These are phyloP conservation scores for Petrocephalus schoutedeni DNA, from an alignment of 2,797 vertebrate genomes.

Conservation along the genomic window DNA sequence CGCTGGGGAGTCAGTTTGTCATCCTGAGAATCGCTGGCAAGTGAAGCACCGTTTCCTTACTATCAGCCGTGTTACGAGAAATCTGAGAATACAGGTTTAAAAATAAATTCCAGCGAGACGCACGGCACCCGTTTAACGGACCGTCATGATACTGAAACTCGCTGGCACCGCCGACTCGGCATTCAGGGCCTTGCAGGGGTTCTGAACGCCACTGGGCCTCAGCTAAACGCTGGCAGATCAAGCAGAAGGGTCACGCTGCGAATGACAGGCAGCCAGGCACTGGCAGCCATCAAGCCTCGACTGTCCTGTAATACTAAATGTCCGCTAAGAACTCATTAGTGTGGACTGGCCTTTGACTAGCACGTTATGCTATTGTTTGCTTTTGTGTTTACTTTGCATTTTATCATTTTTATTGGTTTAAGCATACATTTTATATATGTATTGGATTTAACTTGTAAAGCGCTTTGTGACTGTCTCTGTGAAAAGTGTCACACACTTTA, in stretches of 20 bases:
- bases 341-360: too few species aligned
- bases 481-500: background rate
- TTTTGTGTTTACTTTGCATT: too few species aligned
- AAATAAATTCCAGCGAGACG: background rate
- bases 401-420: too few species aligned
- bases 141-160: background rate
- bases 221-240: background rate
- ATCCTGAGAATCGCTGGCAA: constrained; percentile 82
- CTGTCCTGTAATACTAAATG: background rate
- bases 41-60: constrained; percentile 45
- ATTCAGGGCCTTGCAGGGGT: background rate
- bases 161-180: background rate
- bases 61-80: background rate
- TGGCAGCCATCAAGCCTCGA: background rate
- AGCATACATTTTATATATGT: too few species aligned
- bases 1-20: constrained; percentile 89
- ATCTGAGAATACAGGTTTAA: background rate
- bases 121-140: background rate
- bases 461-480: background rate
- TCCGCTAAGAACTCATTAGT: background rate
- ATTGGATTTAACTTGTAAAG: background rate
- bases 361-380: too few species aligned
- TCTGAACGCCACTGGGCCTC: background rate
- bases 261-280: background rate
- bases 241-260: background rate